Evolutionary conservation across 2,888 invertebrate species (phyloP), one percentile per base, ranked within the genome.

Genomic region (Acleris emargana): DNA sequence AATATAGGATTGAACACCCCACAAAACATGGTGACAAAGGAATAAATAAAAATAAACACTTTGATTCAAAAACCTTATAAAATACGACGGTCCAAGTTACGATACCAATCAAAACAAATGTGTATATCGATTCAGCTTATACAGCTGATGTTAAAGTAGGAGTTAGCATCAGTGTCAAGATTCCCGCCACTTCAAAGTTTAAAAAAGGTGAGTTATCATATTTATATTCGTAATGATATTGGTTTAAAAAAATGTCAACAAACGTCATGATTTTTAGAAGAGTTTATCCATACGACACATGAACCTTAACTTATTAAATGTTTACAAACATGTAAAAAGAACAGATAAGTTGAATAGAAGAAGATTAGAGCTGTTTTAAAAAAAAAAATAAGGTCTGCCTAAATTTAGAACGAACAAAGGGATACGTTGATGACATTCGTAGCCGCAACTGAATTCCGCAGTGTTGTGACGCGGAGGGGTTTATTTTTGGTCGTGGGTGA

Each of bases 51-150:
- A 50, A 51, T 18, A 5, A 50, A 28, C 59, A 60, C 17, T 55
- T 60, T 59, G 28, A 49, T 64, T 59, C 52, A 63, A 52, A 67
- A 72, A 68, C 64, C 68, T 73, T 71, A 64, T 60, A 67, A 68
- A 74, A 71, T 78, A 81, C 72, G 72, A 72, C 74, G 76, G 76
- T 71, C 69, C 69, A 73, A 78, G 68, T 74, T 76, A 72, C 74
- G 73, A 76, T 71, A 68, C 71, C 75, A 81, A 84, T 78, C 82
- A 89, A 88, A 88, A 87, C 87, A 87, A 86, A 87, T 80, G 84
- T 86, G 83, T 86, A 76, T 81, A 88, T 88, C 76, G 89, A 89
- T 89, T 88, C 72, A 75, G 78, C 76, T 81, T 77, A 79, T 79
- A 79, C 80, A 79, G 78, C 79, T 81, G 80, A 78, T 81, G 77